These are phyloP conservation scores for Geotrypetes seraphini DNA, from an alignment of 2,797 vertebrate species.

Conservation along the genomic window DNA sequence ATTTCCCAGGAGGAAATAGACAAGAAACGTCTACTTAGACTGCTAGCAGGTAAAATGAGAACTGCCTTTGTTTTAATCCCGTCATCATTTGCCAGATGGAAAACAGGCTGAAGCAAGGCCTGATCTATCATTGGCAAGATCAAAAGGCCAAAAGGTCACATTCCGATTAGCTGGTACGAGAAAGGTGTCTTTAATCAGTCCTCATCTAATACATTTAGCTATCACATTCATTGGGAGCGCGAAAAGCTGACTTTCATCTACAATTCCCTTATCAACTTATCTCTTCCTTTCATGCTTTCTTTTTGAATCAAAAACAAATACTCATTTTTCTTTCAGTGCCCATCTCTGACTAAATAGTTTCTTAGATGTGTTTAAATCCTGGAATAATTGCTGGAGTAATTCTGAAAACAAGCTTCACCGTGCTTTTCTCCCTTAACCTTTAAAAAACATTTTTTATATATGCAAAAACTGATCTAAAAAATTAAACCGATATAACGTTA, in stretches of 20 bases:
- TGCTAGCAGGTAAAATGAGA: slow-evolving; percentile 49
- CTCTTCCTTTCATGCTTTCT: no score
- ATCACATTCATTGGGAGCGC: background rate
- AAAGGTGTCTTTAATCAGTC: background rate
- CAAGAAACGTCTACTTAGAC: slow-evolving; percentile 26
- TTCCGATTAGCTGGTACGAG: slow-evolving; percentile 50
- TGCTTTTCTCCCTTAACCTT: no score
- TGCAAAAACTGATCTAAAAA: no score
- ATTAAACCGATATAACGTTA: no score
- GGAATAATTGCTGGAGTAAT: no score
- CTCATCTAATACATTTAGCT: background rate
- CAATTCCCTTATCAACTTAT: no score
- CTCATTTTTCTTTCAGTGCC: no score
- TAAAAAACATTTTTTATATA: no score
- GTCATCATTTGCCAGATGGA: slow-evolving; percentile 59
- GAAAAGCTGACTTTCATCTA: background rate
- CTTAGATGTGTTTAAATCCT: no score
- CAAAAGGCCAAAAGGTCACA: slow-evolving; percentile 44
- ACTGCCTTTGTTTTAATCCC: slow-evolving; percentile 44
- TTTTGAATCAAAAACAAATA: no score
- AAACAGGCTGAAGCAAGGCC: slow-evolving; percentile 48
- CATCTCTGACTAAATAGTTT: no score
- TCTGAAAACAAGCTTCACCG: no score
- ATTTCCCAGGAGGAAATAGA: slow-evolving; percentile 67
- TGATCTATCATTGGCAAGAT: slow-evolving; percentile 45